Percentiles rank a stretch among this genome's conserved stretches.
phyloP scores from a whole-genome alignment of 2,888 invertebrate genomes.

The Drosophila mayaguana region DNA sequence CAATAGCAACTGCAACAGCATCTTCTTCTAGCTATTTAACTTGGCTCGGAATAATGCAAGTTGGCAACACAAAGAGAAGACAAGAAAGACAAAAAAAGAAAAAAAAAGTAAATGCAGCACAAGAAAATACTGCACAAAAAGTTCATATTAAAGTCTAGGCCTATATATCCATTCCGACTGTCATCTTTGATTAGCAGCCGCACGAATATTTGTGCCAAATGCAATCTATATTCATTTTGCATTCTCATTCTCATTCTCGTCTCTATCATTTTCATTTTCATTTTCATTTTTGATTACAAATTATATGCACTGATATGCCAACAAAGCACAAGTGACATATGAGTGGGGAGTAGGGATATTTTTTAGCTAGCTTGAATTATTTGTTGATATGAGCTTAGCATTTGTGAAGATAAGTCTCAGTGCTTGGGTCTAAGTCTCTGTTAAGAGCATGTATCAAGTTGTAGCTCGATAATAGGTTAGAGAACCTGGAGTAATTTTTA shows the following conservation, averaged over 20 bases:
- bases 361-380: background rate
- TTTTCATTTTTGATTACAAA: slow-evolving; percentile 37
- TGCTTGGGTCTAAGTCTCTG: too few species aligned
- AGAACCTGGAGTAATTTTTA: too few species aligned
- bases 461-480: too few species aligned
- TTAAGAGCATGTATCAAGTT: too few species aligned
- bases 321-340: background rate
- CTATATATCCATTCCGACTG: slow-evolving; percentile 17
- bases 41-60: slow-evolving; percentile 58
- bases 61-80: slow-evolving; percentile 35
- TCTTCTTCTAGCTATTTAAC: slow-evolving; percentile 40
- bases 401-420: too few species aligned
- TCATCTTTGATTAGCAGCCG: slow-evolving; percentile 16
- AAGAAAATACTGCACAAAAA: slow-evolving; percentile 19
- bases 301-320: slow-evolving; percentile 16
- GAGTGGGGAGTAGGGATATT: too few species aligned
- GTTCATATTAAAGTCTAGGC: slow-evolving; percentile 34
- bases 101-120: background rate
- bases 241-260: background rate
- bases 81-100: background rate
- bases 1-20: background rate
- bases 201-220: slow-evolving; percentile 18
- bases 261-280: slow-evolving; percentile 4
- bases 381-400: background rate
- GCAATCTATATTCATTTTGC: slow-evolving; percentile 53